A percentile compares a stretch with the other conserved stretches of the same genome.
These are phyloP conservation scores for Porites divaricata DNA, from an alignment of 92 coral and sea anemone species.

Conservation along the genomic window DNA sequence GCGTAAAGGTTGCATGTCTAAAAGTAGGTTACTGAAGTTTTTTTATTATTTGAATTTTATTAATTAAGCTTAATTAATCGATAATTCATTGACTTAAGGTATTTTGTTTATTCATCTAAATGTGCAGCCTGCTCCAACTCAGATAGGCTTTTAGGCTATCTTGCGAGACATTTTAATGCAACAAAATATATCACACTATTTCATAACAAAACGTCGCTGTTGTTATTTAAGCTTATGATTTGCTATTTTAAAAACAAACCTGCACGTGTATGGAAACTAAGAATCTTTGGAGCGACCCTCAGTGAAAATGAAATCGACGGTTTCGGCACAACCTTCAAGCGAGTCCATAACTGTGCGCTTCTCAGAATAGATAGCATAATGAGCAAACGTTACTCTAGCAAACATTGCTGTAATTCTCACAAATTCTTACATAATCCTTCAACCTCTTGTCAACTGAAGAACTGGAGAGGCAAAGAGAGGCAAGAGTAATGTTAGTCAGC, in stretches of 20 bases:
- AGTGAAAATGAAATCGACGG: not conserved
- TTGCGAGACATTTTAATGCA: no score
- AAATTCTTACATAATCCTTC: not conserved
- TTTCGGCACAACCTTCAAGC: not conserved
- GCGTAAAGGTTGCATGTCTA: no score
- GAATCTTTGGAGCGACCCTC: not conserved
- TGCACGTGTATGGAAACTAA: constrained; percentile 39
- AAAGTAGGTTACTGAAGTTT: no score
- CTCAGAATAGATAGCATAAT: constrained; percentile 4
- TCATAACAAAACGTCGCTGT: no score
- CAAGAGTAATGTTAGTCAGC: not conserved
- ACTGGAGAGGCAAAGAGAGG: not conserved
- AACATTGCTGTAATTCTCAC: constrained; percentile 3
- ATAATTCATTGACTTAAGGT: no score
- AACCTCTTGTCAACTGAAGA: no score
- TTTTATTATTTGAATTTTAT: no score
- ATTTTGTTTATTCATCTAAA: no score
- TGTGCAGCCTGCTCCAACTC: no score
- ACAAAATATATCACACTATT: no score
- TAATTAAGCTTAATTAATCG: no score
- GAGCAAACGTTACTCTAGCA: not conserved
- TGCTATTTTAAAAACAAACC: not conserved
- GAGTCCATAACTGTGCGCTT: not conserved
- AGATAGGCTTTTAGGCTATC: no score
- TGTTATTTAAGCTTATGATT: not conserved